phyloP scores from a whole-genome alignment of 2,113 vertebrate genomes.

The Pithys albifrons region DNA sequence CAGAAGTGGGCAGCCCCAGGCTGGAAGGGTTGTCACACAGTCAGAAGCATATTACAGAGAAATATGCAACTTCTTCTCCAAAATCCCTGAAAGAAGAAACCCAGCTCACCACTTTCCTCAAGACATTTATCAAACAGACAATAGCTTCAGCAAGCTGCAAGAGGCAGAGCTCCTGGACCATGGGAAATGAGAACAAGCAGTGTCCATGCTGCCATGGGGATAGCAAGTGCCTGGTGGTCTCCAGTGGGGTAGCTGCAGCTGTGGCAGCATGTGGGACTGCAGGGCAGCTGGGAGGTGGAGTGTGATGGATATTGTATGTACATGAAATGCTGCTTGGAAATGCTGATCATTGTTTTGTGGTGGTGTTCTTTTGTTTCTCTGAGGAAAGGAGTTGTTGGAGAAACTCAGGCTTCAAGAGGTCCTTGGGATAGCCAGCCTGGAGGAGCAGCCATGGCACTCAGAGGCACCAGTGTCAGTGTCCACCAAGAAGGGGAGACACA shows the following conservation, averaged over 20 bases:
- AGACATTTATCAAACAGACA: not conserved
- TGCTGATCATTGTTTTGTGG: not conserved
- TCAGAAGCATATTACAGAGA: not conserved
- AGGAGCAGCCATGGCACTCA: rapidly evolving
- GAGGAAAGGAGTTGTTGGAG: not conserved
- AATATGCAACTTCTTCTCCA: not conserved
- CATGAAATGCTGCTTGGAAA: not conserved
- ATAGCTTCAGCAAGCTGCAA: not conserved
- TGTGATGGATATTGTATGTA: rapidly evolving
- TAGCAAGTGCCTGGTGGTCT: not conserved
- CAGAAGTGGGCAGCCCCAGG: not conserved
- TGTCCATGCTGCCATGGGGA: rapidly evolving
- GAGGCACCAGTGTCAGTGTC: not conserved
- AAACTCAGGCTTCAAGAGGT: not conserved
- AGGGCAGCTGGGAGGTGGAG: rapidly evolving
- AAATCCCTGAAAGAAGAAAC: not conserved
- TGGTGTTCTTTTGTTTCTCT: not conserved
- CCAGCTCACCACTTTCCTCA: not conserved
- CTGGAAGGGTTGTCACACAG: not conserved
- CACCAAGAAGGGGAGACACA: not conserved
- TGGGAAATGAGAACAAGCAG: not conserved
- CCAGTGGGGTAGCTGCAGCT: rapidly evolving
- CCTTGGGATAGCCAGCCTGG: not conserved
- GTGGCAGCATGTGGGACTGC: rapidly evolving
- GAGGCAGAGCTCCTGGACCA: not conserved